Evolutionary conservation across 2,888 invertebrate species (phyloP).

Genomic region (Trichacis sp.): DNA sequence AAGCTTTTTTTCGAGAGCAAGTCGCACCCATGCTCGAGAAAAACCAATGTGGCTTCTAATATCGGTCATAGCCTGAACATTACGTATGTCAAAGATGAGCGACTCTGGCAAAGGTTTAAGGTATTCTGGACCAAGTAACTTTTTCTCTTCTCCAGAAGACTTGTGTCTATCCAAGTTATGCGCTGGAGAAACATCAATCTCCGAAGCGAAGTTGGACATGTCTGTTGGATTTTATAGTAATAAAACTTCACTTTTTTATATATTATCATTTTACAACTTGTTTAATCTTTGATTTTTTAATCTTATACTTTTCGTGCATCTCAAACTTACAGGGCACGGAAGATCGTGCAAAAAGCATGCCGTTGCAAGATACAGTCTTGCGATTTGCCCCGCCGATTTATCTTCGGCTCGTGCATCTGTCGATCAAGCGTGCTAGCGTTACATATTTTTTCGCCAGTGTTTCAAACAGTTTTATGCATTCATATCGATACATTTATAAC

Average conservation of each 20-base stretch:
- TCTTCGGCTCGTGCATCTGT: slow-evolving; percentile 33
- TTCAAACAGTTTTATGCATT: background rate
- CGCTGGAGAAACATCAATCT: slow-evolving; percentile 74
- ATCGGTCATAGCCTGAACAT: slow-evolving; percentile 94
- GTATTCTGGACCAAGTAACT: slow-evolving; percentile 70
- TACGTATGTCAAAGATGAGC: slow-evolving; percentile 90
- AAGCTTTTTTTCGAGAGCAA: slow-evolving; percentile 96
- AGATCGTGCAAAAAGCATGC: slow-evolving; percentile 47
- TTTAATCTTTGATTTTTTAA: no score
- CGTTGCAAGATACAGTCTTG: slow-evolving; percentile 24
- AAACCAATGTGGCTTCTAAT: slow-evolving; percentile 98
- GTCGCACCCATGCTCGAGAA: slow-evolving; percentile 94
- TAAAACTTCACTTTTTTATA: background rate
- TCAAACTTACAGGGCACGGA: slow-evolving; percentile 41
- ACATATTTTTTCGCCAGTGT: background rate
- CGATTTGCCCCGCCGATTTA: slow-evolving; percentile 12
- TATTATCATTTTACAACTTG: no score
- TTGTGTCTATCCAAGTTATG: slow-evolving; percentile 61
- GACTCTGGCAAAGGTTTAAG: slow-evolving; percentile 83
- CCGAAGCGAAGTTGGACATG: slow-evolving; percentile 82
- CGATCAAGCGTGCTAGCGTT: slow-evolving; percentile 13
- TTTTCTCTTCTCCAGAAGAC: slow-evolving; percentile 68
- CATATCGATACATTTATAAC: slow-evolving; percentile 30
- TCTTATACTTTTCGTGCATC: slow-evolving; percentile 15
- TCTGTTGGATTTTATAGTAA: slow-evolving; percentile 70